Evolutionary conservation across 2,888 invertebrate species (phyloP).

Genomic region (Caenorhabditis becei): DNA sequence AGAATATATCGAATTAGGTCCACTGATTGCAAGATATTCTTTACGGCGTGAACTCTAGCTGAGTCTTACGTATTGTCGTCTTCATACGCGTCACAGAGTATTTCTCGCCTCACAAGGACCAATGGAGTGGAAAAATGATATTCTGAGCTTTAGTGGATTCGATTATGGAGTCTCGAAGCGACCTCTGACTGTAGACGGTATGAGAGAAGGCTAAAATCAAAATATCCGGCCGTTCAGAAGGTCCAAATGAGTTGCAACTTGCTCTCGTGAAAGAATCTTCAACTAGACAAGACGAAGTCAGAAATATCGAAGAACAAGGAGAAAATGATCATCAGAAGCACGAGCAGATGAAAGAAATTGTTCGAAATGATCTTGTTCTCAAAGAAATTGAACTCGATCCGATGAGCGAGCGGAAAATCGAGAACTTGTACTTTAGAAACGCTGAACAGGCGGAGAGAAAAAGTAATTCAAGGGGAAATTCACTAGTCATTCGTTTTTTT

Average conservation of each 20-base stretch:
- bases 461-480: neutral
- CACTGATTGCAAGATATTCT: too few species aligned
- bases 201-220: too few species aligned
- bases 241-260: too few species aligned
- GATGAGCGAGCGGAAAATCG: constrained; percentile 48
- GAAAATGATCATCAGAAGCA: neutral
- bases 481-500: neutral
- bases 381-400: neutral
- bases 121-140: constrained; percentile 55
- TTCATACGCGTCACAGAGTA: neutral
- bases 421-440: constrained; percentile 43
- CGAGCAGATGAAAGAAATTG: neutral
- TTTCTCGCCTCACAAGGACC: neutral
- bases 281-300: neutral
- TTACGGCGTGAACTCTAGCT: neutral
- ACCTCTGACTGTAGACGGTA: neutral
- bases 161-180: constrained; percentile 39
- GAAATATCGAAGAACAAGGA: constrained; percentile 2
- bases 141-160: constrained; percentile 51
- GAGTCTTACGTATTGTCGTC: neutral
- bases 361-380: neutral
- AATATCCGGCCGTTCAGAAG: too few species aligned
- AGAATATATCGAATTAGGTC: too few species aligned
- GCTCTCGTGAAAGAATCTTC: neutral
- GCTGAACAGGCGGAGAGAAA: constrained; percentile 43